A percentile compares a stretch with the other conserved stretches of the same genome.
Conservation (phyloP, 1,140 invertebrate species). For the Diachasma alloeum region DNA sequence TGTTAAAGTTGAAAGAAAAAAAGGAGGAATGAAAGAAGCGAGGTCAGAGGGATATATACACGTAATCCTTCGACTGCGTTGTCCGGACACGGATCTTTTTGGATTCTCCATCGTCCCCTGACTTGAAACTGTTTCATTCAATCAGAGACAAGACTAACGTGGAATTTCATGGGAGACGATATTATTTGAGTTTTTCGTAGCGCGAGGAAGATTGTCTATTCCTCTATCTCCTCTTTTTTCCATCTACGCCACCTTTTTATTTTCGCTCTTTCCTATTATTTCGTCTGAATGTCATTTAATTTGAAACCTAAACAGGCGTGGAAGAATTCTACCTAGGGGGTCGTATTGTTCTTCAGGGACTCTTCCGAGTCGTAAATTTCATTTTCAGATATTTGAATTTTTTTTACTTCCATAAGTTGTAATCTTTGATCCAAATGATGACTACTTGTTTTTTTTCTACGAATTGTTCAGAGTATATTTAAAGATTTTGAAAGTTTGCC, state of each 20-base stretch:
- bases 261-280: neutral
- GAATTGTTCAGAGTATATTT: neutral
- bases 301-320: neutral
- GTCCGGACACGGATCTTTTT: slow-evolving; percentile 33
- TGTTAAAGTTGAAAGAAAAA: neutral
- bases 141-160: neutral
- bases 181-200: neutral
- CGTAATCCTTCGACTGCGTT: slow-evolving; percentile 35
- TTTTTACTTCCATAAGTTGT: neutral
- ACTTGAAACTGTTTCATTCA: neutral
- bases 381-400: neutral
- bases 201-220: neutral
- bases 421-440: neutral
- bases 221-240: neutral
- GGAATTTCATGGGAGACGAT: neutral
- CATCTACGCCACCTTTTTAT: neutral
- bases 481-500: too few relatives aligned
- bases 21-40: slow-evolving; percentile 16
- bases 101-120: slow-evolving; percentile 4
- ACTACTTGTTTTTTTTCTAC: neutral
- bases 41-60: slow-evolving; percentile 27
- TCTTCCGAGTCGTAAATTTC: neutral
- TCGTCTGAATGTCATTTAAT: neutral
- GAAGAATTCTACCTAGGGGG: neutral
- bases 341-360: neutral